Conservation (phyloP, 1,140 invertebrate species). For the Schlechtendalia chinensis region DNA sequence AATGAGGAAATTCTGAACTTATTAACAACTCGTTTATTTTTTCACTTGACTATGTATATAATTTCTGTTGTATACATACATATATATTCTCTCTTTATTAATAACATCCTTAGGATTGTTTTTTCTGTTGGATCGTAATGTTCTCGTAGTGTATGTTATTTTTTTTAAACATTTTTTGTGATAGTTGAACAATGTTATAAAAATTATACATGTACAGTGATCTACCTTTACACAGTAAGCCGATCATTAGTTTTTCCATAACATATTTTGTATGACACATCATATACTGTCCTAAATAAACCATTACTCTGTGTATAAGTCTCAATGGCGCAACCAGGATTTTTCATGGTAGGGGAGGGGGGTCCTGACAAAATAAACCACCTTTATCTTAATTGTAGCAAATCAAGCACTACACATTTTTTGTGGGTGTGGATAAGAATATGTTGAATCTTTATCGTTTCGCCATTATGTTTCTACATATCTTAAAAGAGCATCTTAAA, state of each 20-base stretch:
- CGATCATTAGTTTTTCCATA: slow-evolving; percentile 13
- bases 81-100: slow-evolving; percentile 49
- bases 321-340: too few relatives aligned
- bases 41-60: slow-evolving; percentile 53
- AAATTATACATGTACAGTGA: slow-evolving; percentile 44
- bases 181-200: slow-evolving; percentile 52
- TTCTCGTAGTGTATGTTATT: slow-evolving; percentile 52
- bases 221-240: slow-evolving; percentile 19
- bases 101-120: slow-evolving; percentile 52
- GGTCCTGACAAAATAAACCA: too few relatives aligned
- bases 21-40: slow-evolving; percentile 53
- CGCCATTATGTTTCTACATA: too few relatives aligned
- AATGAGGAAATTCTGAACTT: slow-evolving; percentile 41
- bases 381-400: too few relatives aligned
- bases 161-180: slow-evolving; percentile 51
- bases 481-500: too few relatives aligned
- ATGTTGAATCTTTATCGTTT: too few relatives aligned
- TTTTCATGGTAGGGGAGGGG: too few relatives aligned
- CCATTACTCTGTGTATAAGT: slow-evolving; percentile 53
- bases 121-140: slow-evolving; percentile 52
- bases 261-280: slow-evolving; percentile 15
- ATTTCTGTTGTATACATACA: slow-evolving; percentile 22
- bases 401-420: too few relatives aligned
- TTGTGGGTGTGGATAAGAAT: too few relatives aligned
- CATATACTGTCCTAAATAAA: slow-evolving; percentile 52